Percentiles rank a stretch among this genome's conserved stretches.
Evolutionary conservation across 2,113 vertebrate species (phyloP).

Genomic region (Carettochelys insculpta): DNA sequence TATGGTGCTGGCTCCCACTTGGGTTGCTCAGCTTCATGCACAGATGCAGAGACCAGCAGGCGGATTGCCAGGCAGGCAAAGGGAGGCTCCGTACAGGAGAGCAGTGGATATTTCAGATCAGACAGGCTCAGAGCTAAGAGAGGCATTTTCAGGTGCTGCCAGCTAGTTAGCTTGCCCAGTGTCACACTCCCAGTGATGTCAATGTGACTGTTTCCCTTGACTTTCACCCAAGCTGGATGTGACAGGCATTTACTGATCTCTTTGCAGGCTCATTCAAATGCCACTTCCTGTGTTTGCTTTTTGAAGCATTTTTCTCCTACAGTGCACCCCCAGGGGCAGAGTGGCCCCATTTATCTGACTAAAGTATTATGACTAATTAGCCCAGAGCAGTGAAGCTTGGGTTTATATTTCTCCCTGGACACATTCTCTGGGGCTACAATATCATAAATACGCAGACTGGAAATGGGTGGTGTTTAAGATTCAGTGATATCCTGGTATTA

Average conservation of each 20-base stretch:
- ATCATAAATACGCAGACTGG: not conserved
- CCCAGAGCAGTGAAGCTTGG: not conserved
- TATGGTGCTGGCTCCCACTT: not conserved
- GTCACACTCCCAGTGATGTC: not conserved
- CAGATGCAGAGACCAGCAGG: too few species aligned
- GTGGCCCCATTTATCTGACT: too few species aligned
- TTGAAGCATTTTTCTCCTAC: not conserved
- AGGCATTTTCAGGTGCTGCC: not conserved
- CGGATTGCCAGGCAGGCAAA: too few species aligned
- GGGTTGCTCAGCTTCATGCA: too few species aligned
- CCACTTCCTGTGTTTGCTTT: not conserved
- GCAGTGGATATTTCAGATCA: too few species aligned
- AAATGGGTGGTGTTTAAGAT: not conserved
- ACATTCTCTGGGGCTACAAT: fast-evolving
- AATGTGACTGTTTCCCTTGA: too few species aligned
- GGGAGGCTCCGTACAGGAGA: too few species aligned
- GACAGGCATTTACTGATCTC: not conserved
- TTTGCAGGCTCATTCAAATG: not conserved
- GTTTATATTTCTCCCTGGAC: not conserved
- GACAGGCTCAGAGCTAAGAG: not conserved
- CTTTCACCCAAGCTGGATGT: not conserved
- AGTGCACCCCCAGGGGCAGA: not conserved
- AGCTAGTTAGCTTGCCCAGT: not conserved
- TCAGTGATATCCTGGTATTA: not conserved
- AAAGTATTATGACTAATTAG: not conserved